Evolutionary conservation across 2,113 vertebrate genomes (phyloP).

Genomic region (Myotis yumanensis): DNA sequence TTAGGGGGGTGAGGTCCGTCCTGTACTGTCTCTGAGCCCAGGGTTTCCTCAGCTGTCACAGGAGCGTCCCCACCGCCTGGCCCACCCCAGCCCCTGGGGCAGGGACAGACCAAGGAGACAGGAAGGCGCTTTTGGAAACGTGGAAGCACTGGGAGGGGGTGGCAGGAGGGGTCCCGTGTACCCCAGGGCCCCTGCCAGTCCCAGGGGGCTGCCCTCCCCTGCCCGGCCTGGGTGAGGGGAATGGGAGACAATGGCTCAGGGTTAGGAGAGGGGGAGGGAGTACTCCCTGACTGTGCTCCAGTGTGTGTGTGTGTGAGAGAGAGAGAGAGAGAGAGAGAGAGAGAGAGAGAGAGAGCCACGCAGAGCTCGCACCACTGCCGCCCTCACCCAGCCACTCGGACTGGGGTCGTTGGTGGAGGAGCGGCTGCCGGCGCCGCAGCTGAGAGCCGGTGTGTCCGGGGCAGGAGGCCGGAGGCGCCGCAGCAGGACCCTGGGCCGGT

Average conservation of each 20-base stretch:
- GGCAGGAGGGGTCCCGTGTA: conserved; percentile 63
- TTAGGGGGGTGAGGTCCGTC: background rate
- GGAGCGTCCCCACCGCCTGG: conserved; percentile 42
- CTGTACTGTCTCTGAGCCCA: conserved; percentile 9
- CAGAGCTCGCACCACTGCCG: no score
- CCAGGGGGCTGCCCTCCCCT: conserved; percentile 45
- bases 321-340: no score
- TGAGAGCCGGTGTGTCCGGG: no score
- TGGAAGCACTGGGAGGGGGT: conserved; percentile 75
- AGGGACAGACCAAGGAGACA: conserved; percentile 58
- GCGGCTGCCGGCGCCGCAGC: no score
- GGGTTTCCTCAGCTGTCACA: conserved; percentile 45
- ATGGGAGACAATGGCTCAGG: conserved; percentile 1
- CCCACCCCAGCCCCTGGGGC: conserved; percentile 58
- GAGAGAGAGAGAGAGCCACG: no score
- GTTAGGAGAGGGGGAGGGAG: background rate
- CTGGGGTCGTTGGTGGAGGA: no score
- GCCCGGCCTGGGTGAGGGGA: conserved; percentile 35
- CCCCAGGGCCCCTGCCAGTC: conserved; percentile 33
- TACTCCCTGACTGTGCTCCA: background rate
- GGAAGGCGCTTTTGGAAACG: conserved; percentile 77
- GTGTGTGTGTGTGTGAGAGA: no score
- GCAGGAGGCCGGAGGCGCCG: no score
- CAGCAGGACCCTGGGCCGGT: no score
- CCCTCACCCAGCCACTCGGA: no score